Evolutionary conservation across 2,797 vertebrate genomes (phyloP).

Genomic region (Anabacerthia variegaticeps): DNA sequence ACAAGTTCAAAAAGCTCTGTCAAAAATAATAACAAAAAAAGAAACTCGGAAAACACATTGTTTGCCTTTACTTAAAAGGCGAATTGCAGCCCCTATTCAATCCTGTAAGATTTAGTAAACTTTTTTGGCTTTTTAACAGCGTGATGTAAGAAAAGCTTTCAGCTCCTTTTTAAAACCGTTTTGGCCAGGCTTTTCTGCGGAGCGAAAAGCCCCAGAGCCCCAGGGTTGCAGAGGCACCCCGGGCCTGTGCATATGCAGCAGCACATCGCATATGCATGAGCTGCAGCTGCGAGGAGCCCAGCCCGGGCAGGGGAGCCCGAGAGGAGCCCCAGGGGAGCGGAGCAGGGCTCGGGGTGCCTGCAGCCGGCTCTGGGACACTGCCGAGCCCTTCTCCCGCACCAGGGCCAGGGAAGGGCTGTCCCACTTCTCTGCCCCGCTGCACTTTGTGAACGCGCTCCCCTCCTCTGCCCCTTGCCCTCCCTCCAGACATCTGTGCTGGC

Average conservation of each 20-base stretch:
- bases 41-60: background rate
- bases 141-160: background rate
- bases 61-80: background rate
- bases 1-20: background rate
- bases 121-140: background rate
- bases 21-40: background rate
- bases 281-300: conserved; percentile 1
- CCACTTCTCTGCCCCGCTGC: fast-evolving
- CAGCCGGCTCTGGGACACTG: background rate
- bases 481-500: background rate
- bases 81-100: background rate
- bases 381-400: background rate
- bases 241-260: background rate
- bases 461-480: background rate
- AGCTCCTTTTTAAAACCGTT: background rate
- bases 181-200: background rate
- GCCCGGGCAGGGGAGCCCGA: background rate
- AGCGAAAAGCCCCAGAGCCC: background rate
- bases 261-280: conserved; percentile 30
- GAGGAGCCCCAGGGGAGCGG: background rate
- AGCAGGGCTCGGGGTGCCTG: background rate
- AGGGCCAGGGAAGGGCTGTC: background rate
- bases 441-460: background rate
- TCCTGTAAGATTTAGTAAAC: background rate
- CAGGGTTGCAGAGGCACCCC: conserved; percentile 21